phyloP scores from a whole-genome alignment of 2,113 vertebrate species.

The Junco hyemalis region DNA sequence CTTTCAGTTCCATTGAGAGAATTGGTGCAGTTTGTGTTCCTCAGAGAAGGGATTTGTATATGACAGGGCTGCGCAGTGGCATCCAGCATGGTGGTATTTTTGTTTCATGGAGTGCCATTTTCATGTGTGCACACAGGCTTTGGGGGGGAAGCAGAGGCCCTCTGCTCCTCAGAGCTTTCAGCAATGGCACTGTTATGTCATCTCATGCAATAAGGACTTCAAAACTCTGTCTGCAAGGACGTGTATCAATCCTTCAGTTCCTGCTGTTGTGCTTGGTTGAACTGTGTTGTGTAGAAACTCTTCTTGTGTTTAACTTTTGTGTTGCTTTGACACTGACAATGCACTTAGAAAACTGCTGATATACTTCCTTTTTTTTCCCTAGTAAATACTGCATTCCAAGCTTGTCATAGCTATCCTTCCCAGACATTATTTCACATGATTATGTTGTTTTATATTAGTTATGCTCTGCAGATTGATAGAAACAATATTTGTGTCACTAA shows the following conservation, averaged over 20 bases:
- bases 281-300: not conserved
- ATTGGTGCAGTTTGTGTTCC: not conserved
- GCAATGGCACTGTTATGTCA: not conserved
- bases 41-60: not conserved
- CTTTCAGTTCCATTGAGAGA: not conserved
- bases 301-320: not conserved
- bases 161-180: not conserved
- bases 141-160: not conserved
- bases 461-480: not conserved
- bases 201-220: not conserved
- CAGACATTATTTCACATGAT: not conserved
- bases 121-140: not conserved
- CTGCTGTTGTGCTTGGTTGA: not conserved
- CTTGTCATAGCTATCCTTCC: not conserved
- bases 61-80: not conserved
- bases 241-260: not conserved
- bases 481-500: not conserved
- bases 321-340: not conserved
- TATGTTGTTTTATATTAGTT: not conserved
- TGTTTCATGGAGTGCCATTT: not conserved
- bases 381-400: not conserved
- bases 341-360: not conserved
- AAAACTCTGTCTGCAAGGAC: not conserved
- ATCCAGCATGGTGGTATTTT: not conserved
- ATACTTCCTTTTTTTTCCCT: not conserved